Evolutionary conservation across 2,888 invertebrate genomes (phyloP).

Genomic region (Tuberolachnus salignus): DNA sequence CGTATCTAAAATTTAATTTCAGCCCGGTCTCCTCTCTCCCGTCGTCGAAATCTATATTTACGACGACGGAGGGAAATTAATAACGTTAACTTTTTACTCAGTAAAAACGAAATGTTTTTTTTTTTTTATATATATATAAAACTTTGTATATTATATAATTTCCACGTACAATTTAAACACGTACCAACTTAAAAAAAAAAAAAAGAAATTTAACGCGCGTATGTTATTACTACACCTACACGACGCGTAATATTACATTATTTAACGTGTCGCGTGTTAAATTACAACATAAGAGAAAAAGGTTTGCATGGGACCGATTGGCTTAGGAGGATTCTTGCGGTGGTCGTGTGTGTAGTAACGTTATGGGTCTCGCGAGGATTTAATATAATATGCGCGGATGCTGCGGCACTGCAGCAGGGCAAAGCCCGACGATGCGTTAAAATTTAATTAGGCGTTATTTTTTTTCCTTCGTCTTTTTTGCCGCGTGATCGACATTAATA

Average conservation of each 20-base stretch:
- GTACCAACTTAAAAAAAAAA: background rate
- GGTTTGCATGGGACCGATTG: conserved; percentile 16
- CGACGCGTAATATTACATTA: conserved; percentile 14
- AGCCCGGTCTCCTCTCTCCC: background rate
- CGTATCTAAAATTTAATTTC: conserved; percentile 22
- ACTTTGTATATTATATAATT: background rate
- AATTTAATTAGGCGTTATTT: conserved; percentile 47
- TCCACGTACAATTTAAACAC: background rate
- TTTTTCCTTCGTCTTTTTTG: conserved; percentile 18
- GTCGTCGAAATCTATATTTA: too few relatives aligned
- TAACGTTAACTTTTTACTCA: background rate
- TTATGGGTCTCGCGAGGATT: conserved; percentile 24
- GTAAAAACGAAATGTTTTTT: background rate
- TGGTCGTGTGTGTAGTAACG: conserved; percentile 6
- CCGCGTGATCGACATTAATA: conserved; percentile 35
- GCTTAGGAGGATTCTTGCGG: background rate
- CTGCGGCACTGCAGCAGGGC: background rate
- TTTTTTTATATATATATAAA: background rate
- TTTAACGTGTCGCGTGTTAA: background rate
- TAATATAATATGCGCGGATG: background rate
- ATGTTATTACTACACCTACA: background rate
- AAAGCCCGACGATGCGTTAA: conserved; percentile 28
- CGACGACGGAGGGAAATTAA: background rate
- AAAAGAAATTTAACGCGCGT: background rate
- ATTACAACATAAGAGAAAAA: conserved; percentile 5